These are phyloP conservation scores for Cecropterus lyciades DNA, from an alignment of 1,140 invertebrate genomes.

Conservation along the genomic window DNA sequence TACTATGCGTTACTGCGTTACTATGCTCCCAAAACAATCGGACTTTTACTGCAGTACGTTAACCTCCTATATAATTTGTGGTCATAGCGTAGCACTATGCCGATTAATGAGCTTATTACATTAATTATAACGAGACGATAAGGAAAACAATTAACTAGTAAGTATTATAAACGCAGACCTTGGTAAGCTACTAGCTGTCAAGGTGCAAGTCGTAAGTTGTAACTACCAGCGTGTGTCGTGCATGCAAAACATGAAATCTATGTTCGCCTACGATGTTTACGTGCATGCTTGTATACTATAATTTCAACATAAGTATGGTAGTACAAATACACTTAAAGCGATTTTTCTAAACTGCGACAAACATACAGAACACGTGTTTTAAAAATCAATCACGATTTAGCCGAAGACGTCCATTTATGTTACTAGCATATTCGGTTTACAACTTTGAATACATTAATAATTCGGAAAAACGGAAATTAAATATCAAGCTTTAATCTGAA, in stretches of 20 bases:
- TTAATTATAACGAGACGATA: slow-evolving; percentile 13
- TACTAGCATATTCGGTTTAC: no score
- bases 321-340: background rate
- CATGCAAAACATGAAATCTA: slow-evolving; percentile 29
- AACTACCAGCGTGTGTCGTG: slow-evolving; percentile 10
- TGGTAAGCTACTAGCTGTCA: slow-evolving; percentile 32
- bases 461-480: no score
- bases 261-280: slow-evolving; percentile 12
- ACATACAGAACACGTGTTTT: background rate
- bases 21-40: slow-evolving; percentile 34
- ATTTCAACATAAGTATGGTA: background rate
- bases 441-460: no score
- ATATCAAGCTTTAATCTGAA: no score
- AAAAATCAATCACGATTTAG: background rate
- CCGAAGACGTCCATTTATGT: background rate
- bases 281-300: slow-evolving; percentile 6
- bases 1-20: slow-evolving; percentile 36
- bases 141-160: slow-evolving; percentile 25
- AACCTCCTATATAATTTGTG: slow-evolving; percentile 27
- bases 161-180: slow-evolving; percentile 20
- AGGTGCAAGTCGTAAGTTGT: slow-evolving; percentile 25
- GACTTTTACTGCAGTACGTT: slow-evolving; percentile 38
- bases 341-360: background rate
- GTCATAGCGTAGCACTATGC: slow-evolving; percentile 10
- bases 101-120: slow-evolving; percentile 1